phyloP scores from a whole-genome alignment of 2,888 invertebrate genomes.

The Acanthoscelides obtectus region DNA sequence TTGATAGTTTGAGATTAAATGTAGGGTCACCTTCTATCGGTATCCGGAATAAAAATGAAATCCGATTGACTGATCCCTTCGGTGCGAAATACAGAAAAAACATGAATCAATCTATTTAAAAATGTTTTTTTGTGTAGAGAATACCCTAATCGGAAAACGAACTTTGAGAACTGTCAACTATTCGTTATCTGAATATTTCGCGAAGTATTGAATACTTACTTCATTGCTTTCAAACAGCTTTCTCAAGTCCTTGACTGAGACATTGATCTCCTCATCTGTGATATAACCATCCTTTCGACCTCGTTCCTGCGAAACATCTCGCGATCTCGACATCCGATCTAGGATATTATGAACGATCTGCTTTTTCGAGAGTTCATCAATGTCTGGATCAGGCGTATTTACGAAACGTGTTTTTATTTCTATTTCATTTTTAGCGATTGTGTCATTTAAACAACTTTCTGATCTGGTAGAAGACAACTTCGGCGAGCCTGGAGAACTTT shows the following conservation, averaged over 20 bases:
- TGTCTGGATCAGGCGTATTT: slow-evolving; percentile 15
- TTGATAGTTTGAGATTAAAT: too few relatives aligned
- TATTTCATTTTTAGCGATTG: neutral
- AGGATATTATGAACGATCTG: slow-evolving; percentile 28
- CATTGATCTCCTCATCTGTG: slow-evolving; percentile 18
- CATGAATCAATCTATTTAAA: too few relatives aligned
- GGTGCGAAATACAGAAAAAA: too few relatives aligned
- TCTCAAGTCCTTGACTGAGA: slow-evolving; percentile 37
- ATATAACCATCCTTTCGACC: slow-evolving; percentile 5
- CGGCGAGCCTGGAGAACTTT: neutral
- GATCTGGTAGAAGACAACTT: neutral
- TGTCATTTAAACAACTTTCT: neutral
- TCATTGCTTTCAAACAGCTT: slow-evolving; percentile 35
- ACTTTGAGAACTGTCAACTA: too few relatives aligned
- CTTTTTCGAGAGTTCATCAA: slow-evolving; percentile 25
- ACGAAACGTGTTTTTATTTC: neutral
- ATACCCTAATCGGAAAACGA: too few relatives aligned
- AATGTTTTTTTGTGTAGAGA: too few relatives aligned
- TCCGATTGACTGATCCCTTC: too few relatives aligned
- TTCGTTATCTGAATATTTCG: too few relatives aligned
- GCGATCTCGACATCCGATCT: slow-evolving; percentile 29
- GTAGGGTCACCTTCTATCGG: too few relatives aligned
- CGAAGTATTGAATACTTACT: too few relatives aligned
- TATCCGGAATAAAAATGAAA: too few relatives aligned
- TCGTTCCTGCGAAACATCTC: neutral